These are phyloP conservation scores for Meteorus colon DNA, from an alignment of 2,888 invertebrate genomes.

Conservation along the genomic window DNA sequence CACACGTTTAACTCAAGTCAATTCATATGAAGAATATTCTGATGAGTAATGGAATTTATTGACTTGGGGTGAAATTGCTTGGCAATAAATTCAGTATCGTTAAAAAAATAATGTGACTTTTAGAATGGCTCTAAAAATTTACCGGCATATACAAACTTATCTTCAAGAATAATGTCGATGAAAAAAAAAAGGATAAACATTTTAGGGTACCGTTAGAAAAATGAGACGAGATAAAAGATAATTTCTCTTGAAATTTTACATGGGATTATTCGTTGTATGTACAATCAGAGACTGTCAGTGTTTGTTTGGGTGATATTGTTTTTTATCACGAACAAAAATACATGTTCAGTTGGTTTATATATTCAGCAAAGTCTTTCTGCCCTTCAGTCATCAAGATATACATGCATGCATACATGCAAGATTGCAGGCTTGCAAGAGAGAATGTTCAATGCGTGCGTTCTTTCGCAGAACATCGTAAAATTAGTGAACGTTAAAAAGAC, in stretches of 20 bases:
- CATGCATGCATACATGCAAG: constrained; percentile 7
- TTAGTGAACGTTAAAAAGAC: constrained; percentile 28
- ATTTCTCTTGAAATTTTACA: background rate
- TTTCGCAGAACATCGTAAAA: constrained; percentile 31
- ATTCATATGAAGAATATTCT: background rate
- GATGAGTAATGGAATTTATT: constrained; percentile 21
- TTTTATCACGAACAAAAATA: background rate
- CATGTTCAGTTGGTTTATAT: background rate
- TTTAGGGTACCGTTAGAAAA: background rate
- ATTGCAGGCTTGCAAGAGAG: constrained; percentile 29
- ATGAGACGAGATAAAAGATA: background rate
- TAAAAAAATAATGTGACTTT: background rate
- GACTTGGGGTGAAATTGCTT: constrained; percentile 7
- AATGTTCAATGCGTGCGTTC: constrained; percentile 8
- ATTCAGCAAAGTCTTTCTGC: background rate
- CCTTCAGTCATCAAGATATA: background rate
- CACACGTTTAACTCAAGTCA: background rate
- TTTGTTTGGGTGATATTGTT: background rate
- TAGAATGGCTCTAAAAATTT: background rate
- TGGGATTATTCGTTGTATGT: background rate
- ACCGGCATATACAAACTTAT: background rate
- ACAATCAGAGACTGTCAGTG: no score
- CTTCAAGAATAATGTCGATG: background rate
- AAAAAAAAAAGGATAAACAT: background rate
- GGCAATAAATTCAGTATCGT: background rate